Base-by-base conservation (phyloP, 2,113 vertebrate genomes). In the Channa argus region DNA sequence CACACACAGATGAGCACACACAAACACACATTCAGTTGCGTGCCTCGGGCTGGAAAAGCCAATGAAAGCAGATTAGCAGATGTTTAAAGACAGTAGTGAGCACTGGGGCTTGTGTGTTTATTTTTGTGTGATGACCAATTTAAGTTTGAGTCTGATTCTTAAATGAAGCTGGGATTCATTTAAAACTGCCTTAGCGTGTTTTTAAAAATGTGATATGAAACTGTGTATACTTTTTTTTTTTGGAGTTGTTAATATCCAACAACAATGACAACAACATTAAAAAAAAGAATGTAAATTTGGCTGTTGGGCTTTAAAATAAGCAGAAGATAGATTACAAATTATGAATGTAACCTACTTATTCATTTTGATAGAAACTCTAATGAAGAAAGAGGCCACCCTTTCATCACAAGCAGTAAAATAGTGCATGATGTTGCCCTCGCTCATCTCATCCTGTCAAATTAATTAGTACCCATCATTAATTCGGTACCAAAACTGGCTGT, bases 391-490 rank as follows among this genome's bases (percentile, higher is more conserved):
- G 70, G 67, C 77, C 64, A 84, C 71, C 74, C 65, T 77, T 83
- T 67, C 75, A 84, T 88, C 80, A 81, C 38, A 60, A 34, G 81
- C 63, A 34, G 81, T 54, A 64, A 55, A 56, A 58, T 56, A 64
- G 74, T 74, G 76, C 53, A 44, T 72, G 64, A 74, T 77, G 80
- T 52, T 86, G 77, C 80, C 79, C 79, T 77, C 64, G 58, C 70
- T 85, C 74, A 82, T 78, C 68, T 74, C 81, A 83, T 56, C 79
- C 84, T 92, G 91, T 92, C 92, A 91, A 88, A 91, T 91, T 91
- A 91, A 93, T 93, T 91, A 91, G 84, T 83, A 86, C 52, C 73
- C 74, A 83, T 91, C 92, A 90, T 90, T 92, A 88, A 88, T 88
- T 86, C 72, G 83, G 61, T 66, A 54, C 75, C 63, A 60, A 80